Evolutionary conservation across 2,113 vertebrate genomes (phyloP).

Genomic region (Columba livia): DNA sequence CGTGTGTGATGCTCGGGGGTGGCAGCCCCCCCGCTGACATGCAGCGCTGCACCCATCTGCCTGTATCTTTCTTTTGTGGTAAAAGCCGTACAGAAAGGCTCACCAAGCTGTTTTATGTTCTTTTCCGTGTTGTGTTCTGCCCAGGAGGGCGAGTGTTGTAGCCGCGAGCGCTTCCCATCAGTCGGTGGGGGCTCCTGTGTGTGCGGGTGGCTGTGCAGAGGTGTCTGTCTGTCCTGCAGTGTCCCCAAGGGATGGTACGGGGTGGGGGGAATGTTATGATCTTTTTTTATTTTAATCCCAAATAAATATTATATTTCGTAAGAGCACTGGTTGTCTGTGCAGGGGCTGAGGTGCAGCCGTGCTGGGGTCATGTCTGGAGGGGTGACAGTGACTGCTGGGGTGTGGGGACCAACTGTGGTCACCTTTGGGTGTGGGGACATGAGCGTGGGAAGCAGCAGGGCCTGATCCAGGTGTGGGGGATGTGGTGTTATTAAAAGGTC

Average conservation of each 20-base stretch:
- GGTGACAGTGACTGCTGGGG: no score
- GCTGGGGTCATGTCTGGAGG: no score
- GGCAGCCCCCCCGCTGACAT: accelerated
- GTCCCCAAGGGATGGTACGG: conserved; percentile 26
- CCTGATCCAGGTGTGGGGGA: not conserved
- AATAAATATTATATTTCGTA: conserved; percentile 81
- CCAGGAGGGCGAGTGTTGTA: not conserved
- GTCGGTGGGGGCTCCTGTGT: not conserved
- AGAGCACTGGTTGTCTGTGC: not conserved
- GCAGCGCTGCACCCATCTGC: not conserved
- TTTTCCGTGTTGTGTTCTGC: not conserved
- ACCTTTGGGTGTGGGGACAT: accelerated
- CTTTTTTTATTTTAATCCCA: conserved; percentile 71
- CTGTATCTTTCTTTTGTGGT: conserved; percentile 41
- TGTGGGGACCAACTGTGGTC: no score
- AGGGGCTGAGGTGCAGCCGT: accelerated
- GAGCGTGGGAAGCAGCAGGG: accelerated
- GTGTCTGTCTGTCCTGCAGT: not conserved
- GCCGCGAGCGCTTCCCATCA: not conserved
- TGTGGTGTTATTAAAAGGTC: accelerated
- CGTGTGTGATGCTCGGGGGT: no score
- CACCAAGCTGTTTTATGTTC: conserved; percentile 12
- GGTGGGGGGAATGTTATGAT: not conserved
- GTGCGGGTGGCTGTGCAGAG: conserved; percentile 13
- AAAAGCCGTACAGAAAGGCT: not conserved